phyloP scores from a whole-genome alignment of 2,888 invertebrate species.

The Tetranychus piercei region DNA sequence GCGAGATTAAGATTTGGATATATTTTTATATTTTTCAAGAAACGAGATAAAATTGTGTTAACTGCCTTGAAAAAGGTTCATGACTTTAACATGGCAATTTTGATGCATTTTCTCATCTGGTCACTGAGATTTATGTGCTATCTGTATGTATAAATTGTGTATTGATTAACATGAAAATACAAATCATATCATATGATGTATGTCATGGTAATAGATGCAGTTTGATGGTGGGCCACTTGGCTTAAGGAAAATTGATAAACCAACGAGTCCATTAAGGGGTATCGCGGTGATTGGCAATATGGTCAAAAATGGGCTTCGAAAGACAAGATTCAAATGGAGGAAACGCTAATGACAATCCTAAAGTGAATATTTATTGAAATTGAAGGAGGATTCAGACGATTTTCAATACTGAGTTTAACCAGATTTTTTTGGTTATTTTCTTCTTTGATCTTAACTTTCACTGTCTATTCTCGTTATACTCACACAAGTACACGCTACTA shows the following conservation, averaged over 20 bases:
- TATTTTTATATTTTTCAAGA: too few species aligned
- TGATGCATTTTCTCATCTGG: too few species aligned
- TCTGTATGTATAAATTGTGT: too few species aligned
- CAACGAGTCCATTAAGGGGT: background rate
- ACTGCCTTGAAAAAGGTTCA: too few species aligned
- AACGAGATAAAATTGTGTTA: too few species aligned
- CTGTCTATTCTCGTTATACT: background rate
- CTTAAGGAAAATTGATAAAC: slow-evolving; percentile 42
- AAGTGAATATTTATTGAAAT: background rate
- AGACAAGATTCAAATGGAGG: background rate
- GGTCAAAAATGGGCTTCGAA: background rate
- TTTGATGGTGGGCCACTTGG: slow-evolving; percentile 30
- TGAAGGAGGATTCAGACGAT: background rate
- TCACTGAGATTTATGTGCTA: too few species aligned
- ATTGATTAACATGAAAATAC: too few species aligned
- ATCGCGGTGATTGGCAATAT: background rate
- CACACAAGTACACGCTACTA: background rate
- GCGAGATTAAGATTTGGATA: too few species aligned
- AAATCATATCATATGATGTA: too few species aligned
- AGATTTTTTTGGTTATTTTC: background rate
- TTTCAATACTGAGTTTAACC: background rate
- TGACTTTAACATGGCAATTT: too few species aligned
- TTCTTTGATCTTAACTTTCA: background rate
- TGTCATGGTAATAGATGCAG: background rate
- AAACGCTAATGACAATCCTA: background rate